Conservation (phyloP, 2,888 invertebrate genomes). For the Sphaerophoria rueppellii region DNA sequence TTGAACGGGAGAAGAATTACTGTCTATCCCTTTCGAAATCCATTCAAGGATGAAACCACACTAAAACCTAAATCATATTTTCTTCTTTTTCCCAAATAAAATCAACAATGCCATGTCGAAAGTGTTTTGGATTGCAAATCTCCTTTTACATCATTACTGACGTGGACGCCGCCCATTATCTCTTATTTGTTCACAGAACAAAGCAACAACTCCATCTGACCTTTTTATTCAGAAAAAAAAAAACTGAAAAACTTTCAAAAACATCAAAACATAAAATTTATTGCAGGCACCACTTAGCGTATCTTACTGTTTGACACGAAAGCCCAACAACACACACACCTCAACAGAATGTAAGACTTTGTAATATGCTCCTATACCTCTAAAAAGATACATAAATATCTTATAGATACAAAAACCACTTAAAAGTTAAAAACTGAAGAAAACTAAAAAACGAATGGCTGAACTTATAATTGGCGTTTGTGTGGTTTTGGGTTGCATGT, state of each 20-base stretch:
- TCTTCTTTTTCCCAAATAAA: background rate
- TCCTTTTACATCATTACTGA: constrained; percentile 4
- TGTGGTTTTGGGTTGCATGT: constrained; percentile 48
- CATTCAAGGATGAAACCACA: no score
- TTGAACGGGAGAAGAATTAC: no score
- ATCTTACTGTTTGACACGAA: constrained; percentile 59
- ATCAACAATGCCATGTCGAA: background rate
- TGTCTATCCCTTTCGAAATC: no score
- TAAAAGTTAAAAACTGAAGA: constrained; percentile 11
- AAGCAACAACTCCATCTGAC: constrained; percentile 13
- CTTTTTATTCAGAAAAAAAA: constrained; percentile 9
- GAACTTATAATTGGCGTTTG: constrained; percentile 59
- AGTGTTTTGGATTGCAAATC: background rate
- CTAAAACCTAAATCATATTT: no score
- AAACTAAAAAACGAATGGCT: constrained; percentile 11
- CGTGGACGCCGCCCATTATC: constrained; percentile 11
- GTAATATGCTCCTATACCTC: constrained; percentile 5
- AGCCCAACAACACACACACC: constrained; percentile 26
- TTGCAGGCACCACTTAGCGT: constrained; percentile 42
- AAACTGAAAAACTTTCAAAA: constrained; percentile 28
- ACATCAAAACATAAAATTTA: constrained; percentile 34
- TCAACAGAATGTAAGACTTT: constrained; percentile 29
- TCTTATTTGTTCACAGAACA: background rate
- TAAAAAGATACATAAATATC: constrained; percentile 7
- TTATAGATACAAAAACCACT: constrained; percentile 32